Conservation (phyloP, 2,113 vertebrate species). For the Grammomys dolichurus region DNA sequence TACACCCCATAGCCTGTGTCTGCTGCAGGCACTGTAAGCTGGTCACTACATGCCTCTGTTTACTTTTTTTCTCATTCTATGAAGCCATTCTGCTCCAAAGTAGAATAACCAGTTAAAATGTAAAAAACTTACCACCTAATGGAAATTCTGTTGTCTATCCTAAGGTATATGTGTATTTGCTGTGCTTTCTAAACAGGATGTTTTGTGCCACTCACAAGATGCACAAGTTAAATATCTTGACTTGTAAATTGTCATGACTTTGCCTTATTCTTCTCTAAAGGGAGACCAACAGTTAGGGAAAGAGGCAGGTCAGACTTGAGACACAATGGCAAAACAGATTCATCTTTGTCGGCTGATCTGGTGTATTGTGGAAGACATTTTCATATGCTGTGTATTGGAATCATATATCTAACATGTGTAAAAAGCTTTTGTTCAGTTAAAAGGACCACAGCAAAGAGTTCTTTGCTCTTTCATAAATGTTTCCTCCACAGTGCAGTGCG, state of each 20-base stretch:
- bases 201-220: constrained; percentile 37
- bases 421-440: background rate
- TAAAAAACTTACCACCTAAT: background rate
- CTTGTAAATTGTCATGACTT: constrained; percentile 20
- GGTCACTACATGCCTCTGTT: background rate
- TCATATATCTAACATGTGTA: background rate
- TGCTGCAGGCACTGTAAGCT: background rate
- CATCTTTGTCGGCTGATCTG: background rate
- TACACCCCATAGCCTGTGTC: background rate
- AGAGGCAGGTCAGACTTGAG: background rate
- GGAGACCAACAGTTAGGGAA: background rate
- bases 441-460: background rate
- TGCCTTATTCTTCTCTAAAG: constrained; percentile 27
- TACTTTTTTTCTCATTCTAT: constrained; percentile 2
- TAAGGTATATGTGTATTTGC: constrained; percentile 9
- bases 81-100: background rate
- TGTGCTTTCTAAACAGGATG: constrained; percentile 15
- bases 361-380: constrained; percentile 40
- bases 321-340: background rate
- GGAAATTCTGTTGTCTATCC: constrained; percentile 27
- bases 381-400: background rate
- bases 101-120: background rate
- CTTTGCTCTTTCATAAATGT: background rate
- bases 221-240: background rate
- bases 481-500: background rate